A percentile compares a stretch with the other conserved stretches of the same genome.
phyloP scores from a whole-genome alignment of 2,888 invertebrate genomes.

The Tipula lateralis region DNA sequence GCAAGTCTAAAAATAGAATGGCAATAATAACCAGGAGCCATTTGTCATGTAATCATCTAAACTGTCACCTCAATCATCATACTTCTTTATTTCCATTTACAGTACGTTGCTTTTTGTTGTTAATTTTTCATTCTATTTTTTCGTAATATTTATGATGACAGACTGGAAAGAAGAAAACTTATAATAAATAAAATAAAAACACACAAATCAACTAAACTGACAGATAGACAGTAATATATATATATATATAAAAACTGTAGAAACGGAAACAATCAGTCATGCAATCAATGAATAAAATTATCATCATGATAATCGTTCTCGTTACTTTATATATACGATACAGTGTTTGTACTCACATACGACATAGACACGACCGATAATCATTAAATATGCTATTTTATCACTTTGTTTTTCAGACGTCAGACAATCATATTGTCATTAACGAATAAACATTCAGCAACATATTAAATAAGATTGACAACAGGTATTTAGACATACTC shows the following conservation, averaged over 20 bases:
- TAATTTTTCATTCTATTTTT: background rate
- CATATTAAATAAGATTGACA: too few relatives aligned
- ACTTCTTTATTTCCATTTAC: background rate
- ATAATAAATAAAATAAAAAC: background rate
- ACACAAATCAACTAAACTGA: constrained; percentile 8
- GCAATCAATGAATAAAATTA: constrained; percentile 19
- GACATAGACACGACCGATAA: background rate
- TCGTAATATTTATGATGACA: background rate
- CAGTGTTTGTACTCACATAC: background rate
- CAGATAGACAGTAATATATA: background rate
- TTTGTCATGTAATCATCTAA: constrained; percentile 4
- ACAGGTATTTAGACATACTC: too few relatives aligned
- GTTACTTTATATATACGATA: background rate
- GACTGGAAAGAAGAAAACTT: constrained; percentile 1
- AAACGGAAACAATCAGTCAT: constrained; percentile 14
- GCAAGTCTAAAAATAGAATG: background rate
- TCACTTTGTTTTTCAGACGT: background rate
- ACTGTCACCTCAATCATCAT: constrained; percentile 1
- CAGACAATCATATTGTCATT: background rate
- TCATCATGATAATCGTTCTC: background rate
- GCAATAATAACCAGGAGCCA: background rate
- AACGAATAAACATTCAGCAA: too few relatives aligned
- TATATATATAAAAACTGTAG: background rate
- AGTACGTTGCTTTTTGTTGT: background rate
- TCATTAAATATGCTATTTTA: background rate